phyloP scores from a whole-genome alignment of 2,113 vertebrate species.

The Bufo bufo region DNA sequence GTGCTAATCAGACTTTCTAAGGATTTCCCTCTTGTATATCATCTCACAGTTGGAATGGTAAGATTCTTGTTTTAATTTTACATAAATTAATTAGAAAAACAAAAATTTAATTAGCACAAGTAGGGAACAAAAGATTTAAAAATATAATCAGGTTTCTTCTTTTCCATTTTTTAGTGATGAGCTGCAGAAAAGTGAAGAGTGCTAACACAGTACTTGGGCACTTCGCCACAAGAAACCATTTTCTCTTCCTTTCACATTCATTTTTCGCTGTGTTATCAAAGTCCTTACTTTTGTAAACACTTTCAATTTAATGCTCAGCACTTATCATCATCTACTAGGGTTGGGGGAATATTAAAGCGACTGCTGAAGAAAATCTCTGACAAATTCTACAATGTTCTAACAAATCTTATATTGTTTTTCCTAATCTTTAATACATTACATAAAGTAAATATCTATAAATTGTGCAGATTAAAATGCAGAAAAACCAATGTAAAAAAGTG shows the following conservation, averaged over 20 bases:
- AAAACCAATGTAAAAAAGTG: not conserved
- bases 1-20: conserved; percentile 33
- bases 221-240: not conserved
- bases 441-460: not conserved
- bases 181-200: not conserved
- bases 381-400: not conserved
- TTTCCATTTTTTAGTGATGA: not conserved
- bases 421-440: not conserved
- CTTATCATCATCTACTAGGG: not conserved
- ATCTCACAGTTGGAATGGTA: conserved; percentile 31
- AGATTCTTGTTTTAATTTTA: conserved; percentile 39
- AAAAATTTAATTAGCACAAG: conserved; percentile 32
- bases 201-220: not conserved
- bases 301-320: not conserved
- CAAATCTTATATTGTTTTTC: not conserved
- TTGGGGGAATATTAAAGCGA: not conserved
- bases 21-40: conserved; percentile 33
- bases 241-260: not conserved
- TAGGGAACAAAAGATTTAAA: not conserved
- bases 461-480: not conserved
- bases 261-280: conserved; percentile 15
- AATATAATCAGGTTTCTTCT: not conserved
- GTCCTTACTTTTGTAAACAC: not conserved
- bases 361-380: not conserved
- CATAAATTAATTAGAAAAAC: conserved; percentile 30